Evolutionary conservation across 53 echinoderm and acorn worm genomes (phyloP).

Genomic region (Astropecten irregularis): DNA sequence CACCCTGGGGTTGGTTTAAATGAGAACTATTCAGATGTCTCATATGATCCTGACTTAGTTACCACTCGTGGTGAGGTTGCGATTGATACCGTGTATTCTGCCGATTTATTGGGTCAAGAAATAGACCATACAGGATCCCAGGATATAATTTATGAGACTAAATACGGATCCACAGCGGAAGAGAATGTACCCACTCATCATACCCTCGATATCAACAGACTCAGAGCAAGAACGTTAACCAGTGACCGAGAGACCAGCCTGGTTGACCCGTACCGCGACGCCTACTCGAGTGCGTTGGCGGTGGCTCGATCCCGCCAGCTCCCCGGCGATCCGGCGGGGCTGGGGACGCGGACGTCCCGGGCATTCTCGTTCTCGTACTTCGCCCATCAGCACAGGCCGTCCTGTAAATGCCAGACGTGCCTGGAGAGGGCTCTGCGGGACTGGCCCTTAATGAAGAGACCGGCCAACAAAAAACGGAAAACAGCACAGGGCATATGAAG

Average conservation of each 20-base stretch:
- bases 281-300: slow-evolving; percentile 66
- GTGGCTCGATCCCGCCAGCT: slow-evolving; percentile 64
- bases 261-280: slow-evolving; percentile 65
- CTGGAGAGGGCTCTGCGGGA: background rate
- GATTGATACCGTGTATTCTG: too few species aligned
- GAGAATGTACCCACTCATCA: too few species aligned
- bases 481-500: slow-evolving; percentile 50
- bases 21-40: too few species aligned
- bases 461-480: slow-evolving; percentile 31
- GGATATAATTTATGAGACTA: too few species aligned
- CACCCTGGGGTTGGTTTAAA: background rate
- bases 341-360: slow-evolving; percentile 53
- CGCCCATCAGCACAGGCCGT: slow-evolving; percentile 12
- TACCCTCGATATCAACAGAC: too few species aligned
- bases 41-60: background rate
- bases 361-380: slow-evolving; percentile 85
- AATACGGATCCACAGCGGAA: background rate
- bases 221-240: background rate
- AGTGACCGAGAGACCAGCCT: background rate
- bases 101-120: too few species aligned
- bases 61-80: too few species aligned
- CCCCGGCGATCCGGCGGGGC: slow-evolving; percentile 48
- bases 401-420: slow-evolving; percentile 72
- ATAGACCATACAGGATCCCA: too few species aligned
- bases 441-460: slow-evolving; percentile 4